phyloP scores from a whole-genome alignment of 2,113 vertebrate genomes.

The Phrynosoma platyrhinos region DNA sequence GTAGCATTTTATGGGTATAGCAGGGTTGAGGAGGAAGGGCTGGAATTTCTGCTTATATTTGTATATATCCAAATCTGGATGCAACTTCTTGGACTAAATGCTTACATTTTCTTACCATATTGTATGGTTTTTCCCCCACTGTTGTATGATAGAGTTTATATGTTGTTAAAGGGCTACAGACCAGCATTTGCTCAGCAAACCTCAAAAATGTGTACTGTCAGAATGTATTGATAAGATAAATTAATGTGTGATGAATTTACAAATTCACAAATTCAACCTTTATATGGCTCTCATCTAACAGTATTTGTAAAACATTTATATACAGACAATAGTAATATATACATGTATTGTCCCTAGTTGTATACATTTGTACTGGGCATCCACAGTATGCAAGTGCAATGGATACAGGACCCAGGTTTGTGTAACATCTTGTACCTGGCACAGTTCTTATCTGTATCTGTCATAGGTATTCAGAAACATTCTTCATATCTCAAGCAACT shows the following conservation, averaged over 20 bases:
- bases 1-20: neutral
- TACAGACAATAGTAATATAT: conserved; percentile 57
- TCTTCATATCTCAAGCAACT: conserved; percentile 72
- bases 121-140: neutral
- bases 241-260: neutral
- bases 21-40: neutral
- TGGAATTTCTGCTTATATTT: neutral
- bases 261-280: neutral
- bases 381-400: conserved; percentile 52
- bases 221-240: neutral
- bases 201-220: neutral
- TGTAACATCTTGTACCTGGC: conserved; percentile 62
- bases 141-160: neutral
- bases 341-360: neutral
- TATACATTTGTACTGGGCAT: conserved; percentile 6
- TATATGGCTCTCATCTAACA: neutral
- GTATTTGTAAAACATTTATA: conserved; percentile 28
- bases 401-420: conserved; percentile 64
- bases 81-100: neutral
- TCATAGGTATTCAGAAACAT: conserved; percentile 73
- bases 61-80: neutral
- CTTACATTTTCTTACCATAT: neutral
- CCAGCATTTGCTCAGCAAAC: neutral
- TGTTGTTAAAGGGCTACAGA: neutral
- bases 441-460: conserved; percentile 76